Evolutionary conservation across 1,140 invertebrate genomes (phyloP).

Genomic region (Drosophila hydei): DNA sequence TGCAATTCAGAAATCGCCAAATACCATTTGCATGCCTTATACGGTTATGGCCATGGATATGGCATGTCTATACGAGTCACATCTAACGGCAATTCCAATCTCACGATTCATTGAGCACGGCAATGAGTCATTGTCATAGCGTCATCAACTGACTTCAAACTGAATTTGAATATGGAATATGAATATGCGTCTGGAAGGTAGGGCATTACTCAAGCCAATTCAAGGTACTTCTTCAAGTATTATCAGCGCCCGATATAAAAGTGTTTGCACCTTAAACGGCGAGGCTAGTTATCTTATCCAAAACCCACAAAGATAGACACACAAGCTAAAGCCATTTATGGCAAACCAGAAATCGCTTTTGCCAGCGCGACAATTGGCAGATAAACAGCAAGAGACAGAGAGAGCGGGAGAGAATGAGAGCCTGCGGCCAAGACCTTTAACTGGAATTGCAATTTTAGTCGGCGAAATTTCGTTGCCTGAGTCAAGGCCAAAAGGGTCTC

Average conservation of each 20-base stretch:
- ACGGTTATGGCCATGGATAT: background rate
- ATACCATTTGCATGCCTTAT: constrained; percentile 59
- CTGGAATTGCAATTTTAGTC: too few relatives aligned
- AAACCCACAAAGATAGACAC: constrained; percentile 25
- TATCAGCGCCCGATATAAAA: constrained; percentile 68
- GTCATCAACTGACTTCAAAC: constrained; percentile 50
- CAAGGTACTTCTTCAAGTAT: constrained; percentile 25
- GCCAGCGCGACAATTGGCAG: too few relatives aligned
- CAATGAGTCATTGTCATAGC: constrained; percentile 51
- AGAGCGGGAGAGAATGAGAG: background rate
- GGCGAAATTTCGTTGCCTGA: constrained; percentile 11
- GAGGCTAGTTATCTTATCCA: constrained; percentile 70
- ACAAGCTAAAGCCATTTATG: constrained; percentile 54
- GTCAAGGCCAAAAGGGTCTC: constrained; percentile 38
- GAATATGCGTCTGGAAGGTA: background rate
- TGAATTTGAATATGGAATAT: constrained; percentile 27
- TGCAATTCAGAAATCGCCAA: constrained; percentile 19
- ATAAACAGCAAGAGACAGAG: too few relatives aligned
- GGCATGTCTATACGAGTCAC: background rate
- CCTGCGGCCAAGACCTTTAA: constrained; percentile 7
- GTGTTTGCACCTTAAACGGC: constrained; percentile 33
- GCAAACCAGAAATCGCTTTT: constrained; percentile 30
- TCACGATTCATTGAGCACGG: constrained; percentile 23
- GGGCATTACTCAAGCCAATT: constrained; percentile 58
- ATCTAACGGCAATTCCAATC: constrained; percentile 54